Evolutionary conservation across 2,113 vertebrate genomes (phyloP), one percentile per base, ranked within the genome.

Genomic region (Alces alces): DNA sequence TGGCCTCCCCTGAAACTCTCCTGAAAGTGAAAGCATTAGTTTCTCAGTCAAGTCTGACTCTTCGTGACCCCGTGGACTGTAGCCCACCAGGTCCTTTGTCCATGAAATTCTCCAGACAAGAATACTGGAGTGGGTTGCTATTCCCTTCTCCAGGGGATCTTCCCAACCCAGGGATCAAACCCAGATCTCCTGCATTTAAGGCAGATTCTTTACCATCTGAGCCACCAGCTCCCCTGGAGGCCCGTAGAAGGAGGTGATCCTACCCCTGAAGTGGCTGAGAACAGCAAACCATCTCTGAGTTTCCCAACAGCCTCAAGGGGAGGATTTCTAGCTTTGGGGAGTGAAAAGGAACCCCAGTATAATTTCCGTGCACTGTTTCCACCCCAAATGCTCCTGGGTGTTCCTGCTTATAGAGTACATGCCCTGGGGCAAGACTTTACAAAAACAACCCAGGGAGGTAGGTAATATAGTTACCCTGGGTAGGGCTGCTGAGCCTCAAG

Each of bases 241-340:
- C 21, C 36, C 11, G 0, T 0, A 28, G 50, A 21, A 70, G 21
- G 73, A n/a, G 50, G 5, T 14, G 23, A 7, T 21, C 60, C n/a
- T 50, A 0, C 21, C 30, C 47, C 19, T 11, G 4, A 30, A 21
- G 43, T 14, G 30, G 47, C n/a, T 0, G 6, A 47, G 79, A 7
- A 60, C 55, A 43, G 55, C 66, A 61, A 90, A 92, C 30, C 16
- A 43, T 45, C 30, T 23, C n/a, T 17, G 85, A 57, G 19, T 39
- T 76, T 54, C 70, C 27, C 57, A 27, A 19, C 28, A 43, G 83
- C 55, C 45, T 60, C 83, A 28, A 57, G 25, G 1, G 52, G 47
- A 80, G 36, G 50, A 76, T 64, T 58, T 84, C 52, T 50, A 47
- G 54, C 14, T 93, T 58, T 73, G 25, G 28, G 43, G 25, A 33